Evolutionary conservation across 2,797 vertebrate genomes (phyloP).

Genomic region (Thalassophryne amazonica): DNA sequence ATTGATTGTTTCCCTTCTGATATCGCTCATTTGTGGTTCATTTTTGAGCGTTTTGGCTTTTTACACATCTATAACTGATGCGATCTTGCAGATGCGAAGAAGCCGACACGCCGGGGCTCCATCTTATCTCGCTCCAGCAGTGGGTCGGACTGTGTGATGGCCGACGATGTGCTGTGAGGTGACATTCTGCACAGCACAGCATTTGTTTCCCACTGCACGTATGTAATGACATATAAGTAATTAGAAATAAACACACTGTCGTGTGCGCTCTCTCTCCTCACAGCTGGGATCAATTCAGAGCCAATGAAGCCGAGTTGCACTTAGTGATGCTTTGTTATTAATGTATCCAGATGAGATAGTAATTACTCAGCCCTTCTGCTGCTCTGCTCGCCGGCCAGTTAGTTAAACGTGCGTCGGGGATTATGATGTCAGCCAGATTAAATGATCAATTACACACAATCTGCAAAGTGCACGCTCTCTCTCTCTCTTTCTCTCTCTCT

Average conservation of each 20-base stretch:
- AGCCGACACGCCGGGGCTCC: slow-evolving; percentile 41
- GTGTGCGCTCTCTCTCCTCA: background rate
- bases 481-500: slow-evolving; percentile 6
- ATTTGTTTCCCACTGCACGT: background rate
- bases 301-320: slow-evolving; percentile 32
- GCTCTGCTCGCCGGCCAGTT: slow-evolving; percentile 58
- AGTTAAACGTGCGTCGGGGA: slow-evolving; percentile 77
- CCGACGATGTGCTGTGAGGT: slow-evolving; percentile 47
- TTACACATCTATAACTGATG: slow-evolving; percentile 22
- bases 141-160: slow-evolving; percentile 61
- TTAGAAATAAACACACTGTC: background rate
- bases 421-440: slow-evolving; percentile 76
- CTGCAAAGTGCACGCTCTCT: slow-evolving; percentile 37
- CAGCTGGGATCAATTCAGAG: slow-evolving; percentile 52
- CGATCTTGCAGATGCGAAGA: slow-evolving; percentile 11
- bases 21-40: slow-evolving; percentile 45
- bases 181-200: too few species aligned
- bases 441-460: slow-evolving; percentile 68
- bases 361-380: slow-evolving; percentile 72
- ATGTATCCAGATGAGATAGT: slow-evolving; percentile 74
- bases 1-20: slow-evolving; percentile 54
- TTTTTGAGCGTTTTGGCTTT: slow-evolving; percentile 24
- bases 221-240: slow-evolving; percentile 2
- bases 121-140: slow-evolving; percentile 59
- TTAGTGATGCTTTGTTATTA: slow-evolving; percentile 65